These are phyloP conservation scores for Carettochelys insculpta DNA, from an alignment of 2,113 vertebrate genomes.

Conservation along the genomic window DNA sequence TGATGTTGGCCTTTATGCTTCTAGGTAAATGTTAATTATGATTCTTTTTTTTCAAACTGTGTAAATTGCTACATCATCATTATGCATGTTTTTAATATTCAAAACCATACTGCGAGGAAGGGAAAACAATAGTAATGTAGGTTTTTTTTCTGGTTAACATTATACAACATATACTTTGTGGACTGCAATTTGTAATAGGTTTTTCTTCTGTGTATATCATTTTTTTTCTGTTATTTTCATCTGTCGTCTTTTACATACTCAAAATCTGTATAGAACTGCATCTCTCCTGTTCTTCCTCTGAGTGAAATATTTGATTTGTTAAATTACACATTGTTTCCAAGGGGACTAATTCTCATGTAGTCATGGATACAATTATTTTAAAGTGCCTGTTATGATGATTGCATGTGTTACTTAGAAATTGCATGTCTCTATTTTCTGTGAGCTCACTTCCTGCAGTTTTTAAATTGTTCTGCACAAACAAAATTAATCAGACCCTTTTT, in stretches of 20 bases:
- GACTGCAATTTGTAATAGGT: neutral
- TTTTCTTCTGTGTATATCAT: constrained; percentile 8
- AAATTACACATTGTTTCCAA: constrained; percentile 29
- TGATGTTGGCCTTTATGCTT: constrained; percentile 53
- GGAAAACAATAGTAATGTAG: neutral
- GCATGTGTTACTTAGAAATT: neutral
- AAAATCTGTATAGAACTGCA: accelerated
- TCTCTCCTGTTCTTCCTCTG: neutral
- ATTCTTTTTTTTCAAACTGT: neutral
- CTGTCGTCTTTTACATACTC: neutral
- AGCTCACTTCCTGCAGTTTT: neutral
- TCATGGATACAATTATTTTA: neutral
- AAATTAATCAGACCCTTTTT: neutral
- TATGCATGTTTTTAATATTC: neutral
- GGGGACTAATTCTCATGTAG: neutral
- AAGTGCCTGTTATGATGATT: neutral
- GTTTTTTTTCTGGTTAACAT: neutral
- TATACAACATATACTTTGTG: neutral
- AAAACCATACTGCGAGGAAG: neutral
- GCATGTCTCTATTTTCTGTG: neutral
- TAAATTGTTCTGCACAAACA: neutral
- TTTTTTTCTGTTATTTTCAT: neutral
- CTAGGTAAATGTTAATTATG: constrained; percentile 69
- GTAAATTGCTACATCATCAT: neutral
- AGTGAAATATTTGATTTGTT: neutral